A percentile compares a stretch with the other conserved stretches of the same genome.
Evolutionary conservation across 2,113 vertebrate genomes (phyloP).

Genomic region (Hemiprocne comata): DNA sequence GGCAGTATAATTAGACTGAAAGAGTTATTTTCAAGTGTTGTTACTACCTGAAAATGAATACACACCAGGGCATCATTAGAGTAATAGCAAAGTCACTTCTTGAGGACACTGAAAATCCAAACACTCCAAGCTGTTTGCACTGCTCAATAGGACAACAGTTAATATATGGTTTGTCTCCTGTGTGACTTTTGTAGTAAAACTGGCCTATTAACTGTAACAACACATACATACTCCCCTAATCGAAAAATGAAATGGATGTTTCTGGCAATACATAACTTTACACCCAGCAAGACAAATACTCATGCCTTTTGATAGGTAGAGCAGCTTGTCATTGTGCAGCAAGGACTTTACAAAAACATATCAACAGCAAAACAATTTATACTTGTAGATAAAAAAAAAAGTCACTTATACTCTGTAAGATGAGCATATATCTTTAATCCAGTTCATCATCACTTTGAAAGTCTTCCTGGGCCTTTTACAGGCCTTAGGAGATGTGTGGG

Average conservation of each 20-base stretch:
- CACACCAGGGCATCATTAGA: not conserved
- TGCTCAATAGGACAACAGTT: not conserved
- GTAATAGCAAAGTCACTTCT: conserved; percentile 5
- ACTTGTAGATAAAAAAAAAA: not conserved
- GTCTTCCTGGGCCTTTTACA: not conserved
- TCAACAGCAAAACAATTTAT: not conserved
- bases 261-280: not conserved
- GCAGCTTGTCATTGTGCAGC: not conserved
- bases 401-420: not conserved
- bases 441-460: not conserved
- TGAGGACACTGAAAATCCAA: not conserved
- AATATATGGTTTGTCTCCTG: not conserved
- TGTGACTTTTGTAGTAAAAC: not conserved
- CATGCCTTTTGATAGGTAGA: not conserved
- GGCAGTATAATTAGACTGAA: not conserved
- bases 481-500: not conserved
- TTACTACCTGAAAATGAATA: conserved; percentile 20
- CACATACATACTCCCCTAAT: not conserved
- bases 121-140: not conserved
- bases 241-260: not conserved
- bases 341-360: not conserved
- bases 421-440: not conserved
- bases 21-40: conserved; percentile 8
- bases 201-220: not conserved
- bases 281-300: not conserved